Evolutionary conservation across 2,888 invertebrate genomes (phyloP).

Genomic region (Tortricodes alternella): DNA sequence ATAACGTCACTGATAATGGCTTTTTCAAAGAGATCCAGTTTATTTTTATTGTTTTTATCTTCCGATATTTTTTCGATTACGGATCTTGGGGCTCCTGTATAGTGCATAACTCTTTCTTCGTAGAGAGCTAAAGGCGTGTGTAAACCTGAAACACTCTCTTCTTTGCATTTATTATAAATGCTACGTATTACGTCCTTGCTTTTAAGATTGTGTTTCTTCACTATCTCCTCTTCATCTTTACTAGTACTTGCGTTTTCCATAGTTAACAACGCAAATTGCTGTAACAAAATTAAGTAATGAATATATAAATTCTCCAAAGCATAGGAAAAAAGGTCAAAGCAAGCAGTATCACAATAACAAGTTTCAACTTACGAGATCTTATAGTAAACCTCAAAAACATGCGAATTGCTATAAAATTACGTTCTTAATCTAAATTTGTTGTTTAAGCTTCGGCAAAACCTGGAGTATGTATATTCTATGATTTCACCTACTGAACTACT

Average conservation of each 20-base stretch:
- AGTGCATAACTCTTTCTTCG: slow-evolving; percentile 42
- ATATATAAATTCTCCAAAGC: neutral
- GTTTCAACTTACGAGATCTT: no score
- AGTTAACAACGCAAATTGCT: neutral
- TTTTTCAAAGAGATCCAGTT: slow-evolving; percentile 37
- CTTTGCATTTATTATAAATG: slow-evolving; percentile 43
- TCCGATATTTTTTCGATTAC: slow-evolving; percentile 32
- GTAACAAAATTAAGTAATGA: slow-evolving; percentile 2
- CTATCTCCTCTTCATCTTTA: neutral
- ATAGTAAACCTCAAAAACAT: no score
- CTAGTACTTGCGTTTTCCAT: neutral
- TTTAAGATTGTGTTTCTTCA: no score
- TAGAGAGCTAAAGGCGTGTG: slow-evolving; percentile 40
- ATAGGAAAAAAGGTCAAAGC: neutral
- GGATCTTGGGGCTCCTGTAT: slow-evolving; percentile 40
- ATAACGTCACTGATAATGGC: slow-evolving; percentile 38
- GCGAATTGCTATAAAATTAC: no score
- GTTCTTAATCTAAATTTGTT: no score
- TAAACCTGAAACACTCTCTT: slow-evolving; percentile 40
- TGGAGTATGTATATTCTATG: no score
- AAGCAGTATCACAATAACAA: no score
- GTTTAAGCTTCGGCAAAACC: no score
- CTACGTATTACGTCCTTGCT: slow-evolving; percentile 32
- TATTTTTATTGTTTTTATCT: slow-evolving; percentile 1
- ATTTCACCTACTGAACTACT: no score